Percentiles rank a stretch among this genome's conserved stretches.
Conservation (phyloP, 1,140 invertebrate species). For the Macrobrachium rosenbergii region DNA sequence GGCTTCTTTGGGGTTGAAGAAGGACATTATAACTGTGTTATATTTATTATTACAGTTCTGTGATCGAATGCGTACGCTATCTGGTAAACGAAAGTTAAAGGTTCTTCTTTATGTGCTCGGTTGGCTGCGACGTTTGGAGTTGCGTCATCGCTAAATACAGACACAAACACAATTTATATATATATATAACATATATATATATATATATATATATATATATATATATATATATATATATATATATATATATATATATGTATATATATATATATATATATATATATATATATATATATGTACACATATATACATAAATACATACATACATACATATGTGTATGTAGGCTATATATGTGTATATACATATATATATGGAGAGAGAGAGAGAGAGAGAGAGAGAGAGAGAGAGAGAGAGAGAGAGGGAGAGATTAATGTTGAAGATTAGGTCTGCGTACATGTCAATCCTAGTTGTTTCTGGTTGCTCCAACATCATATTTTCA, state of each 20-base stretch:
- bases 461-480: background rate
- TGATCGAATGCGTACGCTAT: too few species aligned
- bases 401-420: too few species aligned
- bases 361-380: background rate
- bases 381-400: too few species aligned
- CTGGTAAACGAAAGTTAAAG: too few species aligned
- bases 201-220: conserved; percentile 1
- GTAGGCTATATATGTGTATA: background rate
- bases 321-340: background rate
- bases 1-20: too few species aligned
- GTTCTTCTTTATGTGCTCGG: too few species aligned
- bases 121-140: too few species aligned
- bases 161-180: too few species aligned
- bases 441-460: background rate
- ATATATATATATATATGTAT: background rate
- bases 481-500: background rate
- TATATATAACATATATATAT: background rate
- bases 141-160: too few species aligned
- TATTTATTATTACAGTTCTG: too few species aligned
- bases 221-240: conserved; percentile 1
- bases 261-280: background rate
- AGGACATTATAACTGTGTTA: too few species aligned
- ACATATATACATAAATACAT: background rate
- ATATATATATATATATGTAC: conserved; percentile 8
- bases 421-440: too few species aligned